Percentiles rank a stretch among this genome's conserved stretches.
phyloP scores from a whole-genome alignment of 2,888 invertebrate species.

The Eurytoma californica region DNA sequence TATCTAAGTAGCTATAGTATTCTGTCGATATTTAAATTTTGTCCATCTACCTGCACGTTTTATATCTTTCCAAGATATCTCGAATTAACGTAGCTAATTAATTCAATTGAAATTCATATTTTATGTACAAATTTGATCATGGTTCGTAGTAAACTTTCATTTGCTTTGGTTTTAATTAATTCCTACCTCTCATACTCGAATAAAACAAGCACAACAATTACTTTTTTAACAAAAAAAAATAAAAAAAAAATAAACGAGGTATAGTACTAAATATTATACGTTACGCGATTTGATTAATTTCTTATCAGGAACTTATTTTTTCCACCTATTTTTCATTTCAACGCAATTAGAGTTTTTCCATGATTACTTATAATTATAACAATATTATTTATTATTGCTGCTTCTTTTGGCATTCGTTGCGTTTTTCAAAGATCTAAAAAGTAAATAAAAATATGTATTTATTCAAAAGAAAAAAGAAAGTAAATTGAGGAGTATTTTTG shows the following conservation, averaged over 20 bases:
- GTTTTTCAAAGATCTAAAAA: not conserved
- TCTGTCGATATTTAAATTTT: slow-evolving; percentile 11
- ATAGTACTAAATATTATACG: no score
- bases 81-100: not conserved
- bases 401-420: no score
- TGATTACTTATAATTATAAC: no score
- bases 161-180: not conserved
- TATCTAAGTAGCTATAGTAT: not conserved
- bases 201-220: not conserved
- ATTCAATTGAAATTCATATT: not conserved
- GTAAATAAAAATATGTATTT: not conserved
- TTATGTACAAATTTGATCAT: not conserved
- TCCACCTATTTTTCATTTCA: no score
- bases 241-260: no score
- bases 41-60: slow-evolving; percentile 8
- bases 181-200: not conserved
- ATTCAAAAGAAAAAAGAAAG: not conserved
- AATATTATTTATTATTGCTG: no score
- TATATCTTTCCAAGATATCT: slow-evolving; percentile 12
- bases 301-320: no score
- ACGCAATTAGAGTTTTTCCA: no score
- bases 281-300: no score
- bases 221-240: no score
- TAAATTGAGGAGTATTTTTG: no score
- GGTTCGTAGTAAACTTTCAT: slow-evolving; percentile 16